Conservation (phyloP, 2,888 invertebrate species). For the Phortica okadai region DNA sequence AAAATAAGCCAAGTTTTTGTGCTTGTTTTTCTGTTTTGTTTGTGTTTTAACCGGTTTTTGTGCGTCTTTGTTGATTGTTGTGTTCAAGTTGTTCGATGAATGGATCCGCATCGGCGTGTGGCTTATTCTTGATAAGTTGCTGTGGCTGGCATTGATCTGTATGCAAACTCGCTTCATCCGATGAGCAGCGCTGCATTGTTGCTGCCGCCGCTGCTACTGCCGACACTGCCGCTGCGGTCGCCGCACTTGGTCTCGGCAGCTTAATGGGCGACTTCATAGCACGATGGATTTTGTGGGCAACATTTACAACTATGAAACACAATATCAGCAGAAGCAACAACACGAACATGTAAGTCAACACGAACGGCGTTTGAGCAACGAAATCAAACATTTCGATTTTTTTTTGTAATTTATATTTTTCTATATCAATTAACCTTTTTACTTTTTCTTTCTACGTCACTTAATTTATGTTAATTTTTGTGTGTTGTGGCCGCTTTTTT, state of each 20-base stretch:
- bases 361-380: slow-evolving; percentile 71
- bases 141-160: slow-evolving; percentile 12
- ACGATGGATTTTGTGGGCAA: slow-evolving; percentile 72
- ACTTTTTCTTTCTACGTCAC: slow-evolving; percentile 45
- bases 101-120: slow-evolving; percentile 4
- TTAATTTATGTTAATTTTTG: slow-evolving; percentile 8
- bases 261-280: slow-evolving; percentile 40
- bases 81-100: background rate
- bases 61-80: slow-evolving; percentile 1
- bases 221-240: background rate
- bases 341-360: slow-evolving; percentile 74
- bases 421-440: slow-evolving; percentile 45
- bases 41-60: slow-evolving; percentile 23
- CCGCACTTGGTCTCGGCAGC: background rate
- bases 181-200: background rate
- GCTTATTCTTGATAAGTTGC: slow-evolving; percentile 15
- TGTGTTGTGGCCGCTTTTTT: slow-evolving; percentile 26
- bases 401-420: slow-evolving; percentile 8
- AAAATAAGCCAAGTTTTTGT: background rate
- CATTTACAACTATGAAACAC: slow-evolving; percentile 73
- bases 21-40: background rate
- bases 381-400: slow-evolving; percentile 66
- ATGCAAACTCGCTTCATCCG: slow-evolving; percentile 10
- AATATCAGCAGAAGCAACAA: slow-evolving; percentile 72
- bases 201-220: slow-evolving; percentile 26